Conservation (phyloP, 1,140 invertebrate genomes). For the Ooceraea biroi region DNA sequence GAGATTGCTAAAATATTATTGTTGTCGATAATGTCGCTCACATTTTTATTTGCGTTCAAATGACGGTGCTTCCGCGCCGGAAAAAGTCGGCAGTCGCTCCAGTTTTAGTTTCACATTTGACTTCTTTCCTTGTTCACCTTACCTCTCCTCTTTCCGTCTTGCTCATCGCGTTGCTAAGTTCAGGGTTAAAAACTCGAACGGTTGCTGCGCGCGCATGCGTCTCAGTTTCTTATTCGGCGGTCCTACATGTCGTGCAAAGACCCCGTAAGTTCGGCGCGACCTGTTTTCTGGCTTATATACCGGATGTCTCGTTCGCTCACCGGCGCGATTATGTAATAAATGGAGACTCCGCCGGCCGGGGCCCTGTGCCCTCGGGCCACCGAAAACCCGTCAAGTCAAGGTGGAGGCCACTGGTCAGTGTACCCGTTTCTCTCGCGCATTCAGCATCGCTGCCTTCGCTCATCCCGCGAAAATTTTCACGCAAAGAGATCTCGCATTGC, state of each 20-base stretch:
- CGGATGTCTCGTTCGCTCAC: conserved; percentile 13
- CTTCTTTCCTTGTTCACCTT: not conserved
- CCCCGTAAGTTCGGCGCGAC: conserved; percentile 25
- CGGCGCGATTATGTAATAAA: conserved; percentile 45
- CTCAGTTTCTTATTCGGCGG: not conserved
- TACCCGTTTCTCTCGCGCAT: conserved; percentile 25
- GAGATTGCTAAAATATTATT: no score
- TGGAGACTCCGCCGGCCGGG: not conserved
- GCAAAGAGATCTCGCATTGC: not conserved
- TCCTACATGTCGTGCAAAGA: conserved; percentile 7
- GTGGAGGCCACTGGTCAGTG: conserved; percentile 49
- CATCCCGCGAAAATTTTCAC: not conserved
- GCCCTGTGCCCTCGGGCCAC: conserved; percentile 26
- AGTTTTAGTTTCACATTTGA: not conserved
- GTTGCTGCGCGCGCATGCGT: no score
- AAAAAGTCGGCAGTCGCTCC: not conserved
- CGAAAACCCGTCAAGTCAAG: conserved; percentile 2
- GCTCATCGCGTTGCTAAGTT: not conserved
- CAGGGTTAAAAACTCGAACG: not conserved
- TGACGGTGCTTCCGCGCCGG: no score
- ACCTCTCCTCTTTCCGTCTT: no score
- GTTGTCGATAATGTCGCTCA: no score
- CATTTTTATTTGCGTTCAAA: not conserved
- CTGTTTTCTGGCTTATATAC: conserved; percentile 44
- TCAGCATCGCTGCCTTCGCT: not conserved